Conservation (phyloP, 2,113 vertebrate species). For the Atlantisia rogersi region DNA sequence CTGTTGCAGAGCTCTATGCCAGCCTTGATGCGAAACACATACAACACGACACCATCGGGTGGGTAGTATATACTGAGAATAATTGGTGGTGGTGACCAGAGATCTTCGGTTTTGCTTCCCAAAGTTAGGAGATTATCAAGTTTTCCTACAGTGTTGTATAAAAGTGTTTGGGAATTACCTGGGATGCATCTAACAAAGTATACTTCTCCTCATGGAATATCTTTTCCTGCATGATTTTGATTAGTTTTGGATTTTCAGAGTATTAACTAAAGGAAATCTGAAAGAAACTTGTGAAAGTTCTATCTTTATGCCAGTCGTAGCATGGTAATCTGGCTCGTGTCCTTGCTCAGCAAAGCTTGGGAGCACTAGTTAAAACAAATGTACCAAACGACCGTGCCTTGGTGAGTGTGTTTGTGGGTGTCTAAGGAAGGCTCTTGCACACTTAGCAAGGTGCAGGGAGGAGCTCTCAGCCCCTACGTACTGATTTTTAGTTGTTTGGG, state of each 20-base stretch:
- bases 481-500: background rate
- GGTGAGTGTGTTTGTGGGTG: background rate
- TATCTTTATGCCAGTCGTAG: background rate
- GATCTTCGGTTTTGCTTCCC: background rate
- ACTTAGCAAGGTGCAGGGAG: background rate
- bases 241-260: background rate
- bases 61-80: slow-evolving; percentile 79
- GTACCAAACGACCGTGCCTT: background rate
- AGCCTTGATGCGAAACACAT: slow-evolving; percentile 97
- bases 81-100: background rate
- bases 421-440: background rate
- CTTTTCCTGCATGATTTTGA: background rate
- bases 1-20: slow-evolving; percentile 93
- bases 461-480: background rate
- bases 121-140: background rate
- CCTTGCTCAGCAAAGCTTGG: background rate
- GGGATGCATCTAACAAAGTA: fast-evolving
- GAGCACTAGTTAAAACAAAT: background rate
- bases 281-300: background rate
- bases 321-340: background rate
- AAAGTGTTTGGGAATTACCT: background rate
- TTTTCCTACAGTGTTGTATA: fast-evolving
- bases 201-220: background rate
- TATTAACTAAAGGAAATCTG: background rate
- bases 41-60: slow-evolving; percentile 99